Conservation (phyloP, 2,113 vertebrate species). For the Mellivora capensis region DNA sequence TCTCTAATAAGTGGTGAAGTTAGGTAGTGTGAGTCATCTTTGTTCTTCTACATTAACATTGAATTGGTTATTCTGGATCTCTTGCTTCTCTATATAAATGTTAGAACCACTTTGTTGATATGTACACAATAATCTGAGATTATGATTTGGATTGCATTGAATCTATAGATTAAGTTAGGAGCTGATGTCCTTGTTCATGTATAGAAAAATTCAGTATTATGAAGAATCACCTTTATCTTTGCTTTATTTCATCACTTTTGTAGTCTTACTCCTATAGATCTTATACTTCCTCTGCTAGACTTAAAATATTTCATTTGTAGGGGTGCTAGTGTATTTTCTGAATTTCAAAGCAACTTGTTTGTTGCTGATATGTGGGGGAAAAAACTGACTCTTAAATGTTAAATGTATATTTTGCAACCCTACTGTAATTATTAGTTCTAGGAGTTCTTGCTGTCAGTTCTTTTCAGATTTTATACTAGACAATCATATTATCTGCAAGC, state of each 20-base stretch:
- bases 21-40: accelerated
- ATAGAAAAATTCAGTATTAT: background rate
- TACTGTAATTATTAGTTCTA: background rate
- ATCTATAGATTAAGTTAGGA: background rate
- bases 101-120: background rate
- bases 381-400: background rate
- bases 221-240: background rate
- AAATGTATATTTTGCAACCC: background rate
- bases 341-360: background rate
- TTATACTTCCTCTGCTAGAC: background rate
- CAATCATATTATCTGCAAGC: background rate
- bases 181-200: background rate
- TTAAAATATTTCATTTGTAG: background rate
- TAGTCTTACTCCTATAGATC: background rate
- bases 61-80: background rate
- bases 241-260: background rate
- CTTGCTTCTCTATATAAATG: background rate
- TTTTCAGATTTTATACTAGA: background rate
- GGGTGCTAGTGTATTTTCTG: background rate
- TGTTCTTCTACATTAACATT: background rate
- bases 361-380: background rate
- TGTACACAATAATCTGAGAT: no score
- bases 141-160: background rate
- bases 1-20: background rate
- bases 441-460: background rate